phyloP scores from a whole-genome alignment of 2,888 invertebrate species.

The Nesidiocoris tenuis region DNA sequence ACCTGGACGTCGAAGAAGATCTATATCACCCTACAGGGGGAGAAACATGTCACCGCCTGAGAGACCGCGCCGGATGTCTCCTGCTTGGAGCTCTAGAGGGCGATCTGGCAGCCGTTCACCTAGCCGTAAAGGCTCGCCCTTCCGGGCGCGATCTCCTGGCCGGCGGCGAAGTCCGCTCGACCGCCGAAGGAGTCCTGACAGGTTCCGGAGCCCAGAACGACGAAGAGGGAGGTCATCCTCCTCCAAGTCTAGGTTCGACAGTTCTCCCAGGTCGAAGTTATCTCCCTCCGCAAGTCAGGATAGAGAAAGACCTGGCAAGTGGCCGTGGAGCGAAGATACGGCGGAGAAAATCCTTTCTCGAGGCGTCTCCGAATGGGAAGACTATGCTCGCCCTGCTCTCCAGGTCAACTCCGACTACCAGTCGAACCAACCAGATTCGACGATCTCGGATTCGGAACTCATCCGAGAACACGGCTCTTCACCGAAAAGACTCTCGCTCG shows the following conservation, averaged over 20 bases:
- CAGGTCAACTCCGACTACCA: slow-evolving; percentile 37
- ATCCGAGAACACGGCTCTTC: slow-evolving; percentile 54
- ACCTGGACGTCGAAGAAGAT: slow-evolving; percentile 22
- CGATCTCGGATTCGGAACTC: slow-evolving; percentile 59
- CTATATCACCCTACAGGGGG: slow-evolving; percentile 23
- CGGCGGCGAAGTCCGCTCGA: slow-evolving; percentile 4
- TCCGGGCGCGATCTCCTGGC: slow-evolving; percentile 25
- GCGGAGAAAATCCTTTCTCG: slow-evolving; percentile 11
- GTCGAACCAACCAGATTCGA: slow-evolving; percentile 59
- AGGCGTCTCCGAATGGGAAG: slow-evolving; percentile 13
- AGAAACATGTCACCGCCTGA: slow-evolving; percentile 26
- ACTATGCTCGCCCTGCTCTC: slow-evolving; percentile 24
- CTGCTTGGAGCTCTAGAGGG: slow-evolving; percentile 26
- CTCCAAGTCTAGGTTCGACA: not conserved
- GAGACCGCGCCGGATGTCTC: slow-evolving; percentile 4
- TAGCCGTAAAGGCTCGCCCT: slow-evolving; percentile 18
- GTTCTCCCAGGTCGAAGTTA: slow-evolving; percentile 8
- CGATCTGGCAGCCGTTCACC: slow-evolving; percentile 22
- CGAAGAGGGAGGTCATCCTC: slow-evolving; percentile 11
- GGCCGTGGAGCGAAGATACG: slow-evolving; percentile 32
- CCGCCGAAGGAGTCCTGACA: slow-evolving; percentile 4
- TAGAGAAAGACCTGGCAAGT: slow-evolving; percentile 20
- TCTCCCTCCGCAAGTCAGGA: not conserved
- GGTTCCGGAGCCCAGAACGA: slow-evolving; percentile 17
- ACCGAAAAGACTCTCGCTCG: slow-evolving; percentile 62